Base-by-base conservation (phyloP, 2,113 vertebrate species). In the Tetrao urogallus region DNA sequence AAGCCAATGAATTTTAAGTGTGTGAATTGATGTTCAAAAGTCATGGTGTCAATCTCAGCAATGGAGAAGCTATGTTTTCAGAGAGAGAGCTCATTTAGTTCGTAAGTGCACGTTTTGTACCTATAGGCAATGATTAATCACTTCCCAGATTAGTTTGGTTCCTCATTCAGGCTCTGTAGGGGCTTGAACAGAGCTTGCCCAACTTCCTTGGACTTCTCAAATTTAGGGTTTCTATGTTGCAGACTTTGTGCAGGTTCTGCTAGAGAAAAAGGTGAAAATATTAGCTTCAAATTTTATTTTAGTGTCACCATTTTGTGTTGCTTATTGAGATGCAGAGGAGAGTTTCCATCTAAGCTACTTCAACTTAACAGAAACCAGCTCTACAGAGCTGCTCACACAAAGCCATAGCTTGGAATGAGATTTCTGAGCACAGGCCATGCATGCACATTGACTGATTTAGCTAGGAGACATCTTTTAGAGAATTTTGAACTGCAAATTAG, bases 21-120 rank as follows among this genome's bases (percentile, higher is more conserved):
- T 42, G n/a, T 67, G 18, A 10, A 48, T 13, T 43, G 67, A 14
- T 50, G 42, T 32, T 15, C 19, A 64, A 66, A 73, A 79, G 27
- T 58, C 27, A 13, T 12, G 19, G 42, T n/a, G 61, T 42, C 67
- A 20, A 0, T 42, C 61, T 63, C 27, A 21, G 63, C 25, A 22
- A 10, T 3, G 34, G 36, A 63, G 74, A 43, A n/a, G 30, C 22
- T 76, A 4, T 1, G 0, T 27, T 36, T 56, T 20, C 0, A 0
- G 40, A 54, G 52, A 34, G 20, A 8, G 40, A 22, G 28, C n/a
- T 66, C 32, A 11, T 19, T 36, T 19, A 22, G 24, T 32, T 78
- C 60, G 11, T 34, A n/a, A 47, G 78, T 82, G 50, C 24, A 50
- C 45, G 19, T 20, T 83, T 38, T 56, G 18, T 67, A 45, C 50